A percentile compares a stretch with the other conserved stretches of the same genome.
Evolutionary conservation across 2,888 invertebrate genomes (phyloP).

Genomic region (Zootermopsis nevadensis): DNA sequence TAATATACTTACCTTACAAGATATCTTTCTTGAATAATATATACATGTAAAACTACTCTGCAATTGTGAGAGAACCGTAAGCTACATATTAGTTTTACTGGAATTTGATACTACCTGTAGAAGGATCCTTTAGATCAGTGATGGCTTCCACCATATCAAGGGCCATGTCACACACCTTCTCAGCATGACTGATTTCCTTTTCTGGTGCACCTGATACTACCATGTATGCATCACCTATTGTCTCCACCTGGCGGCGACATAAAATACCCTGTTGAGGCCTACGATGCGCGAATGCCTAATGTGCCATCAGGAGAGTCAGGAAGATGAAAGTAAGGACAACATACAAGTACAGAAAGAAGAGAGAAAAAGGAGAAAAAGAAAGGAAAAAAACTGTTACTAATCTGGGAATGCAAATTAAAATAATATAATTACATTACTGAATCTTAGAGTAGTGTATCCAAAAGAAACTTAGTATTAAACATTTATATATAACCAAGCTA

Average conservation of each 20-base stretch:
- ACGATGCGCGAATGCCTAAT: slow-evolving; percentile 40
- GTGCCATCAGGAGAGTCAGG: neutral
- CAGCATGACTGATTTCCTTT: slow-evolving; percentile 89
- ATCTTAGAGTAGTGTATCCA: too few relatives aligned
- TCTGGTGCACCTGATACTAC: slow-evolving; percentile 96
- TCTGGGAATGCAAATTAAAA: neutral
- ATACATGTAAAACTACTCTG: too few relatives aligned
- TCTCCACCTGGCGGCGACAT: slow-evolving; percentile 79
- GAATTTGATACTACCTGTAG: slow-evolving; percentile 73
- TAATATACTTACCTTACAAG: too few relatives aligned
- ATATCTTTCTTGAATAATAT: too few relatives aligned
- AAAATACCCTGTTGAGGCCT: slow-evolving; percentile 47
- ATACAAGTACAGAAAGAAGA: neutral
- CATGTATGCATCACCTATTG: slow-evolving; percentile 99
- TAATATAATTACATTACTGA: neutral
- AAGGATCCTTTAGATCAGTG: slow-evolving; percentile 90
- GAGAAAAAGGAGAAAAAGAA: neutral
- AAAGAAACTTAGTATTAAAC: too few relatives aligned
- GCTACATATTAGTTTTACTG: neutral
- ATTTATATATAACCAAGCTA: too few relatives aligned
- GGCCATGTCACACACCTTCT: slow-evolving; percentile 94
- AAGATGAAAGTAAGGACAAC: slow-evolving; percentile 7
- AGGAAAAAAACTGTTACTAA: slow-evolving; percentile 10
- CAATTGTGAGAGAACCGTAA: too few relatives aligned
- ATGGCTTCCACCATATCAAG: slow-evolving; percentile 96